These are phyloP conservation scores for Endomychus coccineus DNA, from an alignment of 2,888 invertebrate genomes.

Conservation along the genomic window DNA sequence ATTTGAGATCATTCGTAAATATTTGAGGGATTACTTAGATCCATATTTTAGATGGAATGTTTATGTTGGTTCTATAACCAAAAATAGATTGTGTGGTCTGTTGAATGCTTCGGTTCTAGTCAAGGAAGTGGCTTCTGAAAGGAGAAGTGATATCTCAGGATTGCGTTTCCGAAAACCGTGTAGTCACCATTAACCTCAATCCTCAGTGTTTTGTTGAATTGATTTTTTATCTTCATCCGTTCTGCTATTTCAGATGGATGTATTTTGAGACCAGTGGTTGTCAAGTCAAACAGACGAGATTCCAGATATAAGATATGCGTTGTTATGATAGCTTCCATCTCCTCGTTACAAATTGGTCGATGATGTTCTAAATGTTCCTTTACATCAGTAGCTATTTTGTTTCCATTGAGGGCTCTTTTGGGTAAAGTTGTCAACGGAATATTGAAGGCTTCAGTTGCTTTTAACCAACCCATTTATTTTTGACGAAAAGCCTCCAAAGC, in stretches of 20 bases:
- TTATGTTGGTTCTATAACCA: too few species aligned
- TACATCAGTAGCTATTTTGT: not conserved
- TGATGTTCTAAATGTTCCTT: not conserved
- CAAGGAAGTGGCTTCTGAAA: not conserved
- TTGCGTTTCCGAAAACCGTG: slow-evolving; percentile 1
- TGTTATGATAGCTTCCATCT: not conserved
- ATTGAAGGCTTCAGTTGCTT: too few species aligned
- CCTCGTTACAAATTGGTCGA: not conserved
- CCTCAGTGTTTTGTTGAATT: not conserved
- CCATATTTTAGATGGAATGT: too few species aligned
- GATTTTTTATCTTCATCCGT: slow-evolving; percentile 1
- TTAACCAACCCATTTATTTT: slow-evolving; percentile 2
- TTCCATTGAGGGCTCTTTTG: not conserved
- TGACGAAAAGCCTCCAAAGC: slow-evolving; percentile 1
- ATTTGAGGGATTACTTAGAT: too few species aligned
- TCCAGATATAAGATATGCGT: not conserved
- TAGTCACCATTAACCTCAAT: not conserved
- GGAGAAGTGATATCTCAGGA: slow-evolving; percentile 1
- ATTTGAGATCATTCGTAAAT: too few species aligned
- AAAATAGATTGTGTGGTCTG: too few species aligned
- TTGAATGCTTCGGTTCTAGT: not conserved
- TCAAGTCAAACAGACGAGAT: slow-evolving; percentile 1
- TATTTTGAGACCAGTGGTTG: not conserved
- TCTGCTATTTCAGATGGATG: not conserved
- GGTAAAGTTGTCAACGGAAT: not conserved